Evolutionary conservation across 1,140 invertebrate genomes (phyloP), one percentile per base, ranked within the genome.

Genomic region (Euglossa dilemma): DNA sequence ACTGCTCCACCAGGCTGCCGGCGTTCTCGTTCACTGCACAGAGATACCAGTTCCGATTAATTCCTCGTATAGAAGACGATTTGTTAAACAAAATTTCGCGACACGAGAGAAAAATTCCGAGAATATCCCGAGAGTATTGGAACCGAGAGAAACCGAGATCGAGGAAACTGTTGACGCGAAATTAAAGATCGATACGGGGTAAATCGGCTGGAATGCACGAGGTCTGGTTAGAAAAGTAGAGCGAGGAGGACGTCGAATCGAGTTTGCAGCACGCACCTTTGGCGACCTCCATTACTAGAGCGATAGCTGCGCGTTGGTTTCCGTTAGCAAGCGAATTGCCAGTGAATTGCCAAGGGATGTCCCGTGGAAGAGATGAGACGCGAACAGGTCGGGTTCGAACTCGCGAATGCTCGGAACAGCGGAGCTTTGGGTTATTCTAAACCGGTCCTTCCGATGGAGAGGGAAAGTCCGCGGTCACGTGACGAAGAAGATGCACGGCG

Each of bases 361-460:
- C 7, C 6, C 11, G 0, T 14, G 0, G 20, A 28, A n/a, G 18
- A 14, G n/a, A 61, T 4, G 1, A 57, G 67, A 71, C 20, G 57
- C 81, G 85, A 59, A 82, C 61, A 36, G 85, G 20, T 74, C 80
- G 79, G 78, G 79, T 85, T 89, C 84, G 69, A 90, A 92, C 84
- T 91, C 43, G 36, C 89, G 90, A 91, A 89, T 92, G 89, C 63
- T 64, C 69, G 78, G 74, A 83, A 87, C 80, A 72, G 56, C 85
- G 61, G 89, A 86, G 90, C 90, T 92, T 91, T 70, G 80, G 86
- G 88, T 90, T 92, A 92, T 92, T 92, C 91, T 92, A 89, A 88
- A 89, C 75, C 77, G 78, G 77, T 50, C 78, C 63, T n/a, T n/a
- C 78, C 70, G 54, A 54, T 25, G 80, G 79, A 84, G 70, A 73